Conservation (phyloP, 1,140 invertebrate genomes). For the Lerema accius region DNA sequence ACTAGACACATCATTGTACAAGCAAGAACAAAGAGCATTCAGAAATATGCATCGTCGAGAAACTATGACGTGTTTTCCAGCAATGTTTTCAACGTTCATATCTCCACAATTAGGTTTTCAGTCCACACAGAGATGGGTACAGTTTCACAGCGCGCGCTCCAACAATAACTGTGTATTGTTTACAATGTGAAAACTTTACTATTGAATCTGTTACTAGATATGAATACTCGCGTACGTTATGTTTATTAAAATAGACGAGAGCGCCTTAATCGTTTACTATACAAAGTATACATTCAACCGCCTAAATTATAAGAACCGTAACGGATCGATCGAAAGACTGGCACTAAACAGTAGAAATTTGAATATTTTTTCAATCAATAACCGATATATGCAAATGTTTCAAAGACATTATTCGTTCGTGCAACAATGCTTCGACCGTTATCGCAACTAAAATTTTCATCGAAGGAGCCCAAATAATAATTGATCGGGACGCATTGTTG, state of each 20-base stretch:
- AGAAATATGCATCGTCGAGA: conserved; percentile 64
- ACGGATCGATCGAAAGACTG: conserved; percentile 68
- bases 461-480: conserved; percentile 80
- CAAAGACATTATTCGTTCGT: conserved; percentile 65
- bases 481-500: conserved; percentile 74
- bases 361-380: conserved; percentile 82
- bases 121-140: conserved; percentile 59
- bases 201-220: conserved; percentile 33
- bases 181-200: conserved; percentile 52
- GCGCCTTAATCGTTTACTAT: conserved; percentile 51
- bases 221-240: conserved; percentile 6
- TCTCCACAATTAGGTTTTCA: conserved; percentile 70
- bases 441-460: conserved; percentile 74
- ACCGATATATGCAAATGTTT: conserved; percentile 78
- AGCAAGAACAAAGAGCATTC: conserved; percentile 77
- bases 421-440: conserved; percentile 76
- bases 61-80: conserved; percentile 69
- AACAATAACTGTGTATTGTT: conserved; percentile 55
- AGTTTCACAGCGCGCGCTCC: conserved; percentile 56
- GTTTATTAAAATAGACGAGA: conserved; percentile 44
- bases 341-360: conserved; percentile 61
- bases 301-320: conserved; percentile 67
- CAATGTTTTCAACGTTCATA: conserved; percentile 66
- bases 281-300: conserved; percentile 62
- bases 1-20: conserved; percentile 52